phyloP scores from a whole-genome alignment of 2,113 vertebrate species.

The Pristiophorus japonicus region DNA sequence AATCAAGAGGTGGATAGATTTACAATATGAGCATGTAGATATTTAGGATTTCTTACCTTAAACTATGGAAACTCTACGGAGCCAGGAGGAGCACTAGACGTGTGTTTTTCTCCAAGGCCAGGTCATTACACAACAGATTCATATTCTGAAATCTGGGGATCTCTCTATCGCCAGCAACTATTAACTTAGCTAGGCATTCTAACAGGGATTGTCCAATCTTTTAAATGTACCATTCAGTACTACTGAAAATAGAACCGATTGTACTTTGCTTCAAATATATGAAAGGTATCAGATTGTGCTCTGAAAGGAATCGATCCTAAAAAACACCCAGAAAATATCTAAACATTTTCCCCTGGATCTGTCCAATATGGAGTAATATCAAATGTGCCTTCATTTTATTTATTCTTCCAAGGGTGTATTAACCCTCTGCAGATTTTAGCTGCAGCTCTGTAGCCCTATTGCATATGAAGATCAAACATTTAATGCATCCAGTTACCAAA shows the following conservation, averaged over 20 bases:
- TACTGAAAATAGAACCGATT: neutral
- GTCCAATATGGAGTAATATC: neutral
- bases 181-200: neutral
- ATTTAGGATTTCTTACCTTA: neutral
- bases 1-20: neutral
- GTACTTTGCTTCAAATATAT: neutral
- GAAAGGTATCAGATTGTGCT: neutral
- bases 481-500: neutral
- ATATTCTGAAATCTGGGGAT: neutral
- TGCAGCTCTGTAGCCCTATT: neutral
- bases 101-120: neutral
- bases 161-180: neutral
- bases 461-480: neutral
- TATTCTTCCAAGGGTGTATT: neutral
- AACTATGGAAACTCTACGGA: neutral
- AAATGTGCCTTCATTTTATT: neutral
- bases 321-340: neutral
- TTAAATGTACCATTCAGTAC: neutral
- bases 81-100: neutral
- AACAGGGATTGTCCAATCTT: neutral
- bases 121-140: neutral
- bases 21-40: neutral
- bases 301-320: neutral
- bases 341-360: neutral
- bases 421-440: neutral